Evolutionary conservation across 1,140 invertebrate genomes (phyloP).

Genomic region (Aphis craccivora): DNA sequence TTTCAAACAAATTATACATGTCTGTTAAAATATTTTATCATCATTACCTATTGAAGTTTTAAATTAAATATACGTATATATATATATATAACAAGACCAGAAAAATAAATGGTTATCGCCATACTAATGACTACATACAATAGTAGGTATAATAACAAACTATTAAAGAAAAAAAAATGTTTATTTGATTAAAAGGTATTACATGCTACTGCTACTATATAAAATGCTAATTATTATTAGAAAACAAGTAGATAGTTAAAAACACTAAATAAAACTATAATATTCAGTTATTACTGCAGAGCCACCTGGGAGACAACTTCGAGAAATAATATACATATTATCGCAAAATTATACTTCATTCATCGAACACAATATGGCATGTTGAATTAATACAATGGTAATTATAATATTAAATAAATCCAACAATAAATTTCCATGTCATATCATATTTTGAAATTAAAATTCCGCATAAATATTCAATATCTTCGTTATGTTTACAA

Average conservation of each 20-base stretch:
- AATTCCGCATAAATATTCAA: too few species aligned
- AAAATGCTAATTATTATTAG: not conserved
- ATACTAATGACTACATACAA: not conserved
- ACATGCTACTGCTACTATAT: not conserved
- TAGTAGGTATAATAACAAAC: not conserved
- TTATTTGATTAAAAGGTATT: not conserved
- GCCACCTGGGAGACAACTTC: not conserved
- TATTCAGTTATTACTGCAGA: not conserved
- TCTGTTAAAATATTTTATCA: not conserved
- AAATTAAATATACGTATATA: not conserved
- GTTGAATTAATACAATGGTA: not conserved
- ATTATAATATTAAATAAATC: not conserved
- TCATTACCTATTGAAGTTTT: not conserved
- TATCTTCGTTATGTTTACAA: not conserved
- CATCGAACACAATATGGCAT: not conserved
- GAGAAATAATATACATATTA: not conserved
- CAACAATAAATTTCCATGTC: not conserved
- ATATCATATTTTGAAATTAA: not conserved
- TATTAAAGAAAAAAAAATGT: not conserved
- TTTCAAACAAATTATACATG: not conserved
- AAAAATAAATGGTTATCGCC: not conserved
- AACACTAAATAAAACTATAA: not conserved
- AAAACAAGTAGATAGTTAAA: slow-evolving; percentile 20
- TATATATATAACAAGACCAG: not conserved
- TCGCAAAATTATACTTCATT: not conserved